Evolutionary conservation across 2,888 invertebrate genomes (phyloP).

Genomic region (Tolmerus cingulatus): DNA sequence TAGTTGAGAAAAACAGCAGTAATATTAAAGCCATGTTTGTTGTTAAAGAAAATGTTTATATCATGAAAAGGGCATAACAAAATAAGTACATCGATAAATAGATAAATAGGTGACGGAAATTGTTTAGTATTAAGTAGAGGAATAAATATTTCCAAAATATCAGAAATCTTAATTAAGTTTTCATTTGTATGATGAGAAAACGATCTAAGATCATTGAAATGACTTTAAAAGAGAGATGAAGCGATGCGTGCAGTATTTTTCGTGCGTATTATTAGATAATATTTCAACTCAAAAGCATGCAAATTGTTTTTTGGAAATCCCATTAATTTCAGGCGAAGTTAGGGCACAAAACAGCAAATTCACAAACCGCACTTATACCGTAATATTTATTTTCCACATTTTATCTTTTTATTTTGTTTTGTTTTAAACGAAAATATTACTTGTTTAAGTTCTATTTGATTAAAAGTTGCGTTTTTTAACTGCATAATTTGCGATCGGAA

Average conservation of each 20-base stretch:
- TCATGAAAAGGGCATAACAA: too few species aligned
- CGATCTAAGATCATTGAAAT: not conserved
- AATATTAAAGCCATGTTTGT: too few species aligned
- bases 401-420: not conserved
- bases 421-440: not conserved
- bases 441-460: not conserved
- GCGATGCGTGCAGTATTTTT: not conserved
- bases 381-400: not conserved
- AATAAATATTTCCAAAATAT: not conserved
- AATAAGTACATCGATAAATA: too few species aligned
- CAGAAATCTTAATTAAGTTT: not conserved
- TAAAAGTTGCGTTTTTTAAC: not conserved
- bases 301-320: not conserved
- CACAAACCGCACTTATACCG: not conserved
- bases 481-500: constrained; percentile 4
- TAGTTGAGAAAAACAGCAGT: too few species aligned
- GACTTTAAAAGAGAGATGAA: not conserved
- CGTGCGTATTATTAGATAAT: not conserved
- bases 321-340: not conserved
- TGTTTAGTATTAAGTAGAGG: not conserved
- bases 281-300: not conserved
- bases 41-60: too few species aligned
- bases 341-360: constrained; percentile 13
- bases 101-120: too few species aligned
- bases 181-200: not conserved